Percentiles rank a stretch among this genome's conserved stretches.
Evolutionary conservation across 2,113 vertebrate genomes (phyloP).

Genomic region (human): DNA sequence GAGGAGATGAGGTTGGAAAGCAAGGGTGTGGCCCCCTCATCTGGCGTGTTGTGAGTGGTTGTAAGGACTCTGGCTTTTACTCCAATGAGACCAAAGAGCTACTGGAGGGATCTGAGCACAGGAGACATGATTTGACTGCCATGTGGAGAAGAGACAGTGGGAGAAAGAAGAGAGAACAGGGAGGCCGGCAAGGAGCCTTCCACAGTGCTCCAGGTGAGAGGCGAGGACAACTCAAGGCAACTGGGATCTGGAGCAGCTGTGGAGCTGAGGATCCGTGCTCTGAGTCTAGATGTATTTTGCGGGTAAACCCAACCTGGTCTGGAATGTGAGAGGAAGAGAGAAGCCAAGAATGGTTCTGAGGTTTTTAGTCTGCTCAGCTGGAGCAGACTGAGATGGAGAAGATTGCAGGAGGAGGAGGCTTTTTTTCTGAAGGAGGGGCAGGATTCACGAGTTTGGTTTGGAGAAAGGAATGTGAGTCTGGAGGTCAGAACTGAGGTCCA

Average conservation of each 20-base stretch:
- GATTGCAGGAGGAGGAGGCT: background rate
- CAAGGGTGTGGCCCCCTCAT: background rate
- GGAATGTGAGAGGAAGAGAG: background rate
- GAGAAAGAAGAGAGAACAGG: background rate
- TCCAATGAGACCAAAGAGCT: background rate
- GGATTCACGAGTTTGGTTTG: background rate
- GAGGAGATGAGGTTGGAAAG: background rate
- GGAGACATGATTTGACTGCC: background rate
- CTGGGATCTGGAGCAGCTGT: background rate
- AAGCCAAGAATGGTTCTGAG: background rate
- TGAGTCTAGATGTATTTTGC: background rate
- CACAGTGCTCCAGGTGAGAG: background rate
- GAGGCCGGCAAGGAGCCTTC: accelerated
- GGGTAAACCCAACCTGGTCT: background rate
- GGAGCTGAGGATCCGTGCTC: background rate
- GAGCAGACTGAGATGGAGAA: background rate
- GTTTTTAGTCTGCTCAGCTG: background rate
- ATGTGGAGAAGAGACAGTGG: background rate
- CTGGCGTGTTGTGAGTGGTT: no score
- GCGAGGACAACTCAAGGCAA: background rate
- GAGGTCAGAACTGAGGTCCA: background rate
- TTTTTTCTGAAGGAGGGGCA: background rate
- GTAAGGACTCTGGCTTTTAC: background rate
- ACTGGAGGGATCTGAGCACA: background rate
- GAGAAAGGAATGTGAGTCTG: background rate